phyloP scores from a whole-genome alignment of 2,113 vertebrate species.

The Neolamprologus kungweensis region DNA sequence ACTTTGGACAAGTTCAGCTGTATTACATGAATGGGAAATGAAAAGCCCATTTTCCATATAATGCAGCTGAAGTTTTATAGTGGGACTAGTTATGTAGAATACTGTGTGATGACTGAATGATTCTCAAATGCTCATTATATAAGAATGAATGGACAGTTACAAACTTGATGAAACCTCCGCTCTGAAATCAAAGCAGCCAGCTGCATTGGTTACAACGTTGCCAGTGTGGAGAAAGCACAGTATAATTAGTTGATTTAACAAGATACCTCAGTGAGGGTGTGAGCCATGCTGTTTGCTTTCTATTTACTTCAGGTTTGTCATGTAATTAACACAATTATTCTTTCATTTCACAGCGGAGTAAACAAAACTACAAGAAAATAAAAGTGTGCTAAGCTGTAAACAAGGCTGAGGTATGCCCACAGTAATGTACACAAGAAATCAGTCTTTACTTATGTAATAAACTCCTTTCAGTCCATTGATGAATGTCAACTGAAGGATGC shows the following conservation, averaged over 20 bases:
- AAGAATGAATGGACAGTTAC: not conserved
- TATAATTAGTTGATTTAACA: slow-evolving; percentile 7
- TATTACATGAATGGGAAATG: not conserved
- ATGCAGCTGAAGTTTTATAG: not conserved
- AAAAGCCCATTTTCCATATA: not conserved
- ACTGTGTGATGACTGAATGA: not conserved
- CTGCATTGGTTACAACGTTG: not conserved
- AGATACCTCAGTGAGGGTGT: not conserved
- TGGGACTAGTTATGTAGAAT: not conserved
- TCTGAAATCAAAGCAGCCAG: not conserved
- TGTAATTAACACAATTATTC: slow-evolving; percentile 34
- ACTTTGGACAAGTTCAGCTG: not conserved
- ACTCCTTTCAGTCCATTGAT: slow-evolving; percentile 1
- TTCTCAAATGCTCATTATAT: not conserved
- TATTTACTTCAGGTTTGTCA: not conserved
- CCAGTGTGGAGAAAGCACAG: not conserved
- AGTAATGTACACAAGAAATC: slow-evolving; percentile 6
- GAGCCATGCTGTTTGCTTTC: slow-evolving; percentile 8
- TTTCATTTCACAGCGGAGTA: slow-evolving; percentile 2
- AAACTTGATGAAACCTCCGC: not conserved
- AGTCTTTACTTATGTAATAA: not conserved
- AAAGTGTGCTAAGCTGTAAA: not conserved
- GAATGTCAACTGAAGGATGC: slow-evolving; percentile 32
- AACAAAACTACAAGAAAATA: not conserved
- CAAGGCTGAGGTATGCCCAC: not conserved